Conservation (phyloP, 1,140 invertebrate genomes). For the Drosophila equinoxialis region DNA sequence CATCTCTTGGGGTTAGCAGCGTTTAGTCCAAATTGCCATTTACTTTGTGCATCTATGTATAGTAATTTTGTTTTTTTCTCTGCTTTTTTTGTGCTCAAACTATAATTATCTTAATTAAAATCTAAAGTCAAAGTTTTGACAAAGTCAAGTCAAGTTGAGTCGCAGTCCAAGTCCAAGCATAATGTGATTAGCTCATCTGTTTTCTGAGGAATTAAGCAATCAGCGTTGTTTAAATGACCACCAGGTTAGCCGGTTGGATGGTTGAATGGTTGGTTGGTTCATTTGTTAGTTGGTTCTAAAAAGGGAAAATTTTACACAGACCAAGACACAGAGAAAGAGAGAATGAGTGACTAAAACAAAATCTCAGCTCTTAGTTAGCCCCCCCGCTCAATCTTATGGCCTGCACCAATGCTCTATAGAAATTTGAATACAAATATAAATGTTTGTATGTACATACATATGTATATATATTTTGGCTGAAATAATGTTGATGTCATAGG, state of each 20-base stretch:
- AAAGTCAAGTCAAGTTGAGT: constrained; percentile 30
- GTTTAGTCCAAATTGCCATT: constrained; percentile 1
- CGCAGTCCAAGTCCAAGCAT: constrained; percentile 15
- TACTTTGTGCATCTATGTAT: not conserved
- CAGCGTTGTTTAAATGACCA: constrained; percentile 31
- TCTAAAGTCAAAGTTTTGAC: constrained; percentile 72
- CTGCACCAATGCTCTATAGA: constrained; percentile 53
- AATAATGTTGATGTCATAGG: constrained; percentile 72
- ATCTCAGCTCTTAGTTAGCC: constrained; percentile 19
- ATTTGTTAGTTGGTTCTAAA: constrained; percentile 3
- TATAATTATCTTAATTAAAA: constrained; percentile 79
- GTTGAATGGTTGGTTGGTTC: constrained; percentile 5
- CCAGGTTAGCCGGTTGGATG: constrained; percentile 9
- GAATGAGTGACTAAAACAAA: constrained; percentile 2
- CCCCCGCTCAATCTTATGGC: constrained; percentile 13
- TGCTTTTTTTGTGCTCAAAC: constrained; percentile 31
- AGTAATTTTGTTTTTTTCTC: constrained; percentile 6
- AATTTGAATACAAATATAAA: constrained; percentile 47
- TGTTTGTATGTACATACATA: constrained; percentile 21
- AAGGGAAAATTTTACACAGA: constrained; percentile 24
- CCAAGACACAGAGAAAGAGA: not conserved
- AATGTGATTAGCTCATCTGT: constrained; percentile 70
- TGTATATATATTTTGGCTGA: constrained; percentile 50
- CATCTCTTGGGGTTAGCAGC: not conserved
- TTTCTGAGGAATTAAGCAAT: constrained; percentile 73